Evolutionary conservation across 2,888 invertebrate species (phyloP), one percentile per base, ranked within the genome.

Genomic region (Diloba caeruleocephala): DNA sequence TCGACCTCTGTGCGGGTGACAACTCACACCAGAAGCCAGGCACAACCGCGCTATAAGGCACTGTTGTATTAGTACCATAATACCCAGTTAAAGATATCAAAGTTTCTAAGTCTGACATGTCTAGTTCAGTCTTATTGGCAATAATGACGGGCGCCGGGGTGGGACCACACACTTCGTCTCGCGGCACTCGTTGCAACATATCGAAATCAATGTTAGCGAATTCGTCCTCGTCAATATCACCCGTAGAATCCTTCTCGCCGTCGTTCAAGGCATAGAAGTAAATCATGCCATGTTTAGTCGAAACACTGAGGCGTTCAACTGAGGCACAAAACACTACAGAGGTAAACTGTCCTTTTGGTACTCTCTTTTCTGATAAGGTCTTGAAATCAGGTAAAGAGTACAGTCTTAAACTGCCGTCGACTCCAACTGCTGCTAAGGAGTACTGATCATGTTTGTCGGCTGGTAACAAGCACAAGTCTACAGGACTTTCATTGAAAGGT

Each of bases 11-110:
- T 3, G 98, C 98, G 63, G 98, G 98, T 71, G 98, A 97, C 75
- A 98, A 95, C 85, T 98, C 98, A 65, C 96, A 97, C 98, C 98
- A 98, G 86, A 98, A 98, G 2, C 98, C 96, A 0, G 98, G 98
- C 2, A 98, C 98, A 10, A 98, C 98, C 0, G 98, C 98, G 43
- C 97, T 96, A 83, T 97, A 98, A 36, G 93, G 93, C 55, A 94
- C 90, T 17, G 93, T 89, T 6, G 88, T 88, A 59, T 91, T 93
- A 21, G 88, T 88, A 13, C 95, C 95, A 63, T 97, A 97, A 77
- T 97, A 97, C 60, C 96, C 95, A 1, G 97, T 97, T 48, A 98
- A 87, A 29, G 95, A 94, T 72, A 97, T 96, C 41, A 98, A 91
- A 9, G 94, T 92, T 66, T 95, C 95, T 65, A 97, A 87, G 77